Percentiles rank a stretch among this genome's conserved stretches.
Conservation (phyloP, 2,888 invertebrate genomes). For the Boloria selene region DNA sequence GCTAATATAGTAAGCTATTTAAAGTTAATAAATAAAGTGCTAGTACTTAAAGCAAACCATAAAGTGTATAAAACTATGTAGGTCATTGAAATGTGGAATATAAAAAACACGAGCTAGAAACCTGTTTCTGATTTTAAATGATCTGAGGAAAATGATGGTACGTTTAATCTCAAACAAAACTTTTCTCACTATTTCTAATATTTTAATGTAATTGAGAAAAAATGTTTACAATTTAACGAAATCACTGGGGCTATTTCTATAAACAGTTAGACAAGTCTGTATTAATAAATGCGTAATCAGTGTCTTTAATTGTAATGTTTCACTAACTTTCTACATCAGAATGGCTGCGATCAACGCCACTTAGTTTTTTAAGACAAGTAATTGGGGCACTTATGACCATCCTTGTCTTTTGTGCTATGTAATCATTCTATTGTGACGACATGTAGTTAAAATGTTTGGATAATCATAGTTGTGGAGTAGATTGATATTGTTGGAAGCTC, state of each 20-base stretch:
- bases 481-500: too few relatives aligned
- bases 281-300: too few relatives aligned
- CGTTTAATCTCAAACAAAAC: background rate
- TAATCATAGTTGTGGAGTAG: too few relatives aligned
- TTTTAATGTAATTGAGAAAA: background rate
- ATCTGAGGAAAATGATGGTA: background rate
- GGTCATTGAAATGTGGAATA: slow-evolving; percentile 22
- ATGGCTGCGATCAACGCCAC: background rate
- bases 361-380: background rate
- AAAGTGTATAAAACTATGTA: slow-evolving; percentile 2
- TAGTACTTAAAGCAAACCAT: slow-evolving; percentile 1
- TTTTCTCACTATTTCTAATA: background rate
- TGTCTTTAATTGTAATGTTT: background rate
- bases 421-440: background rate
- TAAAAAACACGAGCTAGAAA: slow-evolving; percentile 15
- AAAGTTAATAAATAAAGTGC: slow-evolving; percentile 1
- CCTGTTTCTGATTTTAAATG: slow-evolving; percentile 6
- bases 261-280: too few relatives aligned
- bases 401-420: background rate
- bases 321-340: background rate
- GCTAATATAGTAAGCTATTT: background rate
- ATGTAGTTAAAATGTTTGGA: background rate
- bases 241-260: too few relatives aligned
- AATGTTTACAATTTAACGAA: background rate
- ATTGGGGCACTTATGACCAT: background rate